phyloP scores from a whole-genome alignment of 2,888 invertebrate genomes.

The Polydrusus tereticollis region DNA sequence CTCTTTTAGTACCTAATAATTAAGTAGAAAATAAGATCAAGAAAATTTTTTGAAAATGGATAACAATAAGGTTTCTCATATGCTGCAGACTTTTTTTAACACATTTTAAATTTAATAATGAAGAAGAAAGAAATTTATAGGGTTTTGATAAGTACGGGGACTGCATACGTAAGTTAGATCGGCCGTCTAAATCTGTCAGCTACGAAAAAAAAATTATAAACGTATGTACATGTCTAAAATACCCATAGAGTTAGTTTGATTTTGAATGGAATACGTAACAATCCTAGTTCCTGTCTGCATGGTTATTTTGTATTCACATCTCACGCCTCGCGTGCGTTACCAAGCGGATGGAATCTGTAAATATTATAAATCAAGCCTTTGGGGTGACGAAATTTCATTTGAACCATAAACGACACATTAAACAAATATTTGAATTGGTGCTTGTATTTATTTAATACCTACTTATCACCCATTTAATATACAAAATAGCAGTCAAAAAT shows the following conservation, averaged over 20 bases:
- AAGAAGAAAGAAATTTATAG: no score
- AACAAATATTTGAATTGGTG: conserved; percentile 45
- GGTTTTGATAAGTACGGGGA: not conserved
- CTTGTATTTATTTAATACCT: conserved; percentile 48
- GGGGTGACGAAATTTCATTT: conserved; percentile 49
- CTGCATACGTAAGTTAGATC: conserved; percentile 12
- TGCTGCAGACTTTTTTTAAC: no score
- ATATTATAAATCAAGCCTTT: conserved; percentile 49
- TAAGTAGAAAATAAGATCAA: no score
- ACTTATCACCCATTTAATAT: conserved; percentile 44
- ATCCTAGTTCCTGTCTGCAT: conserved; percentile 49
- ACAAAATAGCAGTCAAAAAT: conserved; percentile 44
- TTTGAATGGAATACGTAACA: conserved; percentile 48
- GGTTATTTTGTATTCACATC: conserved; percentile 47
- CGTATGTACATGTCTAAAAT: conserved; percentile 33
- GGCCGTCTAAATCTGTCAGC: conserved; percentile 13
- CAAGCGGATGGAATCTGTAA: conserved; percentile 43
- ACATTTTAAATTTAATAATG: no score
- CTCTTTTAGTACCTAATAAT: no score
- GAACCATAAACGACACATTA: conserved; percentile 44
- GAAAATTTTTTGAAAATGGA: no score
- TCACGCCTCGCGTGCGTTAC: conserved; percentile 39
- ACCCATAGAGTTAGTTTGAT: conserved; percentile 32
- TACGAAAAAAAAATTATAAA: conserved; percentile 43
- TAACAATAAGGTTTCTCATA: no score